phyloP scores from a whole-genome alignment of 1,140 invertebrate genomes.

The Rhopalosiphum maidis region DNA sequence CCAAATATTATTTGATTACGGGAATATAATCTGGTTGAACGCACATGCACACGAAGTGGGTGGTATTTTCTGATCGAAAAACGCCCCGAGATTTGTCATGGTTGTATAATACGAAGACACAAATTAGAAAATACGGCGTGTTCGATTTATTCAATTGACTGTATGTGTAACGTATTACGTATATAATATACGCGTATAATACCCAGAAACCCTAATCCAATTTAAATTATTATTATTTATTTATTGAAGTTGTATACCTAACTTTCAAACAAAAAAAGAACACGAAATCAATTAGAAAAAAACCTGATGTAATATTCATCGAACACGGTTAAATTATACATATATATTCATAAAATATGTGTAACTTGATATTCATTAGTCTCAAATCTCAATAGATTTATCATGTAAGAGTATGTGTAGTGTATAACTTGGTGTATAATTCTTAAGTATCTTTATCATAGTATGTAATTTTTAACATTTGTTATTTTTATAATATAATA shows the following conservation, averaged over 20 bases:
- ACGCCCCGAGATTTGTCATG: constrained; percentile 52
- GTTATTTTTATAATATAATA: not conserved
- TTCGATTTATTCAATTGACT: constrained; percentile 36
- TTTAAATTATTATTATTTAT: constrained; percentile 32
- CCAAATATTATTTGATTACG: constrained; percentile 51
- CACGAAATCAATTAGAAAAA: not conserved
- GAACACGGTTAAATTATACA: not conserved
- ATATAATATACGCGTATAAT: not conserved
- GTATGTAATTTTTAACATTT: not conserved
- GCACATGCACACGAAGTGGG: constrained; percentile 47
- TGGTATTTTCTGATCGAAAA: constrained; percentile 56
- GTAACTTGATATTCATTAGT: not conserved
- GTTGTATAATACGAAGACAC: constrained; percentile 47
- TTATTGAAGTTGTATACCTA: not conserved
- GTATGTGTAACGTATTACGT: constrained; percentile 25
- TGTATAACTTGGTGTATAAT: not conserved
- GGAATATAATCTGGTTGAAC: constrained; percentile 32
- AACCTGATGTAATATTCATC: not conserved
- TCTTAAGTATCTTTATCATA: not conserved
- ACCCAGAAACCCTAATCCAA: not conserved
- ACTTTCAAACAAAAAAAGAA: not conserved
- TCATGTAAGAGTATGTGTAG: not conserved
- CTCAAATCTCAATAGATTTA: not conserved
- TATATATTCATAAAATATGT: not conserved
- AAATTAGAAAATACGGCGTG: constrained; percentile 48